Base-by-base conservation (phyloP, 2,888 invertebrate genomes). In the Xestoiulus laeticollis region DNA sequence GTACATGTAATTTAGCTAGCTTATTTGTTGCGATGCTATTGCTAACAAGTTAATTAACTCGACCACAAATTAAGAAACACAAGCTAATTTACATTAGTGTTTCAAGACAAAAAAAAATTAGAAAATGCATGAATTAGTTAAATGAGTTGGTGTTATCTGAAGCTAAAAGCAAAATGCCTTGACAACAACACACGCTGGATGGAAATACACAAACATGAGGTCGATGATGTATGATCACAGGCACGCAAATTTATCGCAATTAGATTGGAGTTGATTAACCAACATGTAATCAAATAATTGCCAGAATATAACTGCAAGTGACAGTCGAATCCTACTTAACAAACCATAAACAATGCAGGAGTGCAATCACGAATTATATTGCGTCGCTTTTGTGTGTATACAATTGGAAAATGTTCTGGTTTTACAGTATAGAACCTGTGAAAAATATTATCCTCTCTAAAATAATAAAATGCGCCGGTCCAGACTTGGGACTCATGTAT, bases 261-360 rank as follows among this genome's bases (percentile, higher is more conserved):
- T 59, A 59, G 53, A 59, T 59, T 59, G 53, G 19, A 59, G 53
- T 19, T n/a, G 53, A 59, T 59, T 16, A 59, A 59, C 53, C 53
- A 59, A 59, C 19, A n/a, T 59, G 16, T 59, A 59, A 59, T 59
- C 53, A 5, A 59, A 59, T 59, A 59, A 59, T 59, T 59, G 53
- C 1, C n/a, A n/a, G 19, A n/a, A 59, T 59, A 19, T 59, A 59
- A 59, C 53, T 59, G 53, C 3, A n/a, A 59, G n/a, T 59, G 53
- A n/a, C 53, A 59, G 53, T 6, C n/a, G 6, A 19, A n/a, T 0
- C n/a, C 53, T n/a, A n/a, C n/a, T 59, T 59, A 19, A 59, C 19
- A 59, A 59, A 59, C 53, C 48, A 48, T 59, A 59, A 59, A n/a
- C 53, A n/a, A n/a, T 59, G n/a, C 53, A 59, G n/a, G 53, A 59